A percentile compares a stretch with the other conserved stretches of the same genome.
These are phyloP conservation scores for Puma concolor DNA, from an alignment of 2,113 vertebrate species.

Conservation along the genomic window DNA sequence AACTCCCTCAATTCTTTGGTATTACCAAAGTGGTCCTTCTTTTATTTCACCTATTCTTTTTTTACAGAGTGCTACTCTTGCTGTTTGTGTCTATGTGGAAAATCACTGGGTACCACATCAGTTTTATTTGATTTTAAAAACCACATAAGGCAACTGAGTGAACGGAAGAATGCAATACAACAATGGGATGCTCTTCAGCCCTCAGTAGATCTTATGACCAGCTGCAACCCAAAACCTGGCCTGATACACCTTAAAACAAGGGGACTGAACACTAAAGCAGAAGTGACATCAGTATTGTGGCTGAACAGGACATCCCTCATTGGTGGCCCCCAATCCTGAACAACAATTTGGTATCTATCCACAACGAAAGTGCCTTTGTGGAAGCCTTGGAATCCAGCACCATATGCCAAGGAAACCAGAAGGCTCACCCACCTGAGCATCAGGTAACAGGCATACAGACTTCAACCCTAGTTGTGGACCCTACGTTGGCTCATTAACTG, in stretches of 20 bases:
- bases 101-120: not conserved
- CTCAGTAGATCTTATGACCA: not conserved
- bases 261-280: not conserved
- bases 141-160: not conserved
- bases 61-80: not conserved
- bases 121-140: not conserved
- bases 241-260: not conserved
- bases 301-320: not conserved
- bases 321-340: not conserved
- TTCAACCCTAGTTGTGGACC: not conserved
- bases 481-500: not conserved
- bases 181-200: not conserved
- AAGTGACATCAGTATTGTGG: not conserved
- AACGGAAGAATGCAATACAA: not conserved
- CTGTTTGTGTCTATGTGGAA: not conserved
- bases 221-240: not conserved
- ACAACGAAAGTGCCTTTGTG: not conserved
- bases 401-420: not conserved
- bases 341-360: not conserved
- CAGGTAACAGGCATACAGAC: not conserved
- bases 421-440: not conserved
- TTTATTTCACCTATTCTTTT: conserved; percentile 23
- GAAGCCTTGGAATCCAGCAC: not conserved
- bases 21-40: not conserved
- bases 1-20: not conserved